Conservation (phyloP, 53 echinoderm and acorn worm genomes). For the Antedon mediterranea region DNA sequence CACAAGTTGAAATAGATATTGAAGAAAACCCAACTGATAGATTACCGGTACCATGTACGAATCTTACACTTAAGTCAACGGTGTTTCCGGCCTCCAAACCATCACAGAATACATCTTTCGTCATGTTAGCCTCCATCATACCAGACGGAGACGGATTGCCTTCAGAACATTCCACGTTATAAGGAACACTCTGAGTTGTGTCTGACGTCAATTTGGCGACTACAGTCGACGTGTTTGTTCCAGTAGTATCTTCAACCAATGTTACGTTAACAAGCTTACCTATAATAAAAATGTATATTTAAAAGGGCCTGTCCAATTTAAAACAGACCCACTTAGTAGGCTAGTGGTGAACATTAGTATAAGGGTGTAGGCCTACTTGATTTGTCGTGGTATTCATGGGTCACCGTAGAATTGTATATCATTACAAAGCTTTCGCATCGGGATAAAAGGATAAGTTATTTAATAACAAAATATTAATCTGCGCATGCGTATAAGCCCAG, state of each 20-base stretch:
- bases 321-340: no score
- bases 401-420: no score
- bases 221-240: background rate
- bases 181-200: background rate
- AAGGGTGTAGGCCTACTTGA: no score
- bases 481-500: no score
- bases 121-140: background rate
- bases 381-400: no score
- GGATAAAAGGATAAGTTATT: no score
- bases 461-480: no score
- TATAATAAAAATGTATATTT: background rate
- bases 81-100: background rate
- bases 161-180: background rate
- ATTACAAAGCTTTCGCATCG: no score
- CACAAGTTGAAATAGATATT: background rate
- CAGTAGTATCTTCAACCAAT: background rate
- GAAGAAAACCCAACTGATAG: background rate
- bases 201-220: background rate
- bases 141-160: background rate
- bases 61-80: background rate
- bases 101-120: background rate
- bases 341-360: no score
- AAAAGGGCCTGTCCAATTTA: no score
- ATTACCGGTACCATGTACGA: background rate
- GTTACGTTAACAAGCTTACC: background rate